A percentile compares a stretch with the other conserved stretches of the same genome.
These are phyloP conservation scores for Ailuropoda melanoleuca DNA, from an alignment of 2,113 vertebrate species.

Conservation along the genomic window DNA sequence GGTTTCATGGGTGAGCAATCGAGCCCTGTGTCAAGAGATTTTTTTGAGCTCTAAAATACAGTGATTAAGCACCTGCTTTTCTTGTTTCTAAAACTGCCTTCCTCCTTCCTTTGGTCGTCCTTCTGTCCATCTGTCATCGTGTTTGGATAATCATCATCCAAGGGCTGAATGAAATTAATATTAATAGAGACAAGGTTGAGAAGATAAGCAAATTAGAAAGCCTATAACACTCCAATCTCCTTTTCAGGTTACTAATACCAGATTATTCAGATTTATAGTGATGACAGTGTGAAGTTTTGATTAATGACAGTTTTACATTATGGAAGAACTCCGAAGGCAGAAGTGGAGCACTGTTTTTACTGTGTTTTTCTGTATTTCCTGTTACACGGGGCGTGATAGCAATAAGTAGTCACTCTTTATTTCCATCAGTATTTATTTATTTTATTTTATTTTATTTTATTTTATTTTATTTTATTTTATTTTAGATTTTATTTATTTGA, in stretches of 20 bases:
- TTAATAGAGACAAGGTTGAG: background rate
- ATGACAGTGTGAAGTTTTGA: background rate
- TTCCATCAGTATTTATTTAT: background rate
- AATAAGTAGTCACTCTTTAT: background rate
- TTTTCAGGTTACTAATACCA: background rate
- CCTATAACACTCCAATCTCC: background rate
- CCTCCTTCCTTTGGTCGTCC: background rate
- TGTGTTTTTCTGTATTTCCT: background rate
- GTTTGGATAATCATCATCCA: background rate
- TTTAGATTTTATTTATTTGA: too few species aligned
- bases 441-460: too few species aligned
- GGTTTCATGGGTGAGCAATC: background rate
- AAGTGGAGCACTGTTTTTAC: background rate
- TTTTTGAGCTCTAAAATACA: background rate
- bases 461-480: too few species aligned
- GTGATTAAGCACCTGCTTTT: background rate
- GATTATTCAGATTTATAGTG: background rate
- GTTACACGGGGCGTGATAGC: background rate
- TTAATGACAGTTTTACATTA: background rate
- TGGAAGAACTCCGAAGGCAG: background rate
- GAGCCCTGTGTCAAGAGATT: background rate
- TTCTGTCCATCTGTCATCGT: background rate
- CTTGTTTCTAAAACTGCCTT: background rate
- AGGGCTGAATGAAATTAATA: slow-evolving; percentile 13
- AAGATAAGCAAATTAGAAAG: background rate